These are phyloP conservation scores for Lerema accius DNA, from an alignment of 1,140 invertebrate genomes.

Conservation along the genomic window DNA sequence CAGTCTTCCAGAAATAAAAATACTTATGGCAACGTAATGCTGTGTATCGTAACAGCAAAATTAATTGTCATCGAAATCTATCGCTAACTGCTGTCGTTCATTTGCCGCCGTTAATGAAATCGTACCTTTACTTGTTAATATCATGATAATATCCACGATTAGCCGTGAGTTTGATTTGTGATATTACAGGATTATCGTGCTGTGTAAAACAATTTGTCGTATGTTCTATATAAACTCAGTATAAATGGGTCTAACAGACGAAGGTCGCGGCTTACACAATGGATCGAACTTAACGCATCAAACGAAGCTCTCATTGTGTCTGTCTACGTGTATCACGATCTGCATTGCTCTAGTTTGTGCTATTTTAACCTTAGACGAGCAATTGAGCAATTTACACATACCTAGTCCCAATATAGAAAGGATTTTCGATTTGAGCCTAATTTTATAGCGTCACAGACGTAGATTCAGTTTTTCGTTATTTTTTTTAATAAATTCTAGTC, in stretches of 20 bases:
- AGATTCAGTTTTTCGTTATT: too few relatives aligned
- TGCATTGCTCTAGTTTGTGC: slow-evolving; percentile 26
- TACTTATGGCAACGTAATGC: too few relatives aligned
- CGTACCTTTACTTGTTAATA: too few relatives aligned
- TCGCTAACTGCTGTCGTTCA: too few relatives aligned
- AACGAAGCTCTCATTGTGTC: slow-evolving; percentile 39
- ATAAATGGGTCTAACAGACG: slow-evolving; percentile 10
- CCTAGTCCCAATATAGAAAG: slow-evolving; percentile 13
- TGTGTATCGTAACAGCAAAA: too few relatives aligned
- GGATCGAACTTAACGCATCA: slow-evolving; percentile 37
- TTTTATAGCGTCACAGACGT: too few relatives aligned
- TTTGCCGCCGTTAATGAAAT: too few relatives aligned
- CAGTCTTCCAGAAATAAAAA: too few relatives aligned
- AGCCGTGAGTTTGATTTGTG: neutral
- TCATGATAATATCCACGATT: neutral
- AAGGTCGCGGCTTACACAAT: slow-evolving; percentile 31
- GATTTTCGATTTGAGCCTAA: neutral
- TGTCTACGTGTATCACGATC: slow-evolving; percentile 30
- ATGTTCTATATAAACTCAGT: slow-evolving; percentile 15
- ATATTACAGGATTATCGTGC: neutral
- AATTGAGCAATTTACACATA: slow-evolving; percentile 25
- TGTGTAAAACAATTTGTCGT: slow-evolving; percentile 20
- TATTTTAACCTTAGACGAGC: slow-evolving; percentile 25
- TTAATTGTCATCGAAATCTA: too few relatives aligned
- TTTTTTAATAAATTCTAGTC: too few relatives aligned